Evolutionary conservation across 2,888 invertebrate genomes (phyloP), one percentile per base, ranked within the genome.

Genomic region (Helicoverpa assulta): DNA sequence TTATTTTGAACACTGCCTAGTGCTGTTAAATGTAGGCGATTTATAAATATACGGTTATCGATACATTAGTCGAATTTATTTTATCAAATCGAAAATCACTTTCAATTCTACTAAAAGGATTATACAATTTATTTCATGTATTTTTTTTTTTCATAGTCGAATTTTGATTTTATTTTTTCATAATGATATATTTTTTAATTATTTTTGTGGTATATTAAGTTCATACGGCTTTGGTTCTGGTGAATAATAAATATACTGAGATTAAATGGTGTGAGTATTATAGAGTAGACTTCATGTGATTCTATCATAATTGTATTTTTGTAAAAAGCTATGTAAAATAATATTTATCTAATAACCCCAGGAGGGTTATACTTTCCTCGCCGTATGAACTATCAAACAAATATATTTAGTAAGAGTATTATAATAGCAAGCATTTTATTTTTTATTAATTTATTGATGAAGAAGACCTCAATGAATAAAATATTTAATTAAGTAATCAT

Each of bases 61-160:
- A 69, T 53, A 53, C 2, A 57, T 58, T 67, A 21, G 37, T 61
- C 47, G 47, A 58, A 58, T 68, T 57, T 79, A 62, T 63, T 56
- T 53, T 43, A 55, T 67, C 16, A n/a, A 62, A 58, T 67, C 56
- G 0, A 54, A 61, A 67, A 72, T 72, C 56, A 61, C 43, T 54
- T 52, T 59, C 8, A 68, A 51, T 52, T 52, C 54, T 51, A 57
- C 70, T 47, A 51, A 14, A 67, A 64, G 64, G 43, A 70, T 61
- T 69, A 66, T 82, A 73, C 63, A 73, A 68, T 74, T 68, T 72
- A 77, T 79, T 80, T 69, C 69, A 73, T 59, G 61, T 77, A 53
- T 63, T 76, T 68, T 56, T 69, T 69, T 0, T 77, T 70, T 70
- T 72, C 64, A 68, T 68, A 58, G 56, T 76, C 19, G 40, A 68